These are phyloP conservation scores for Euphonia xanthogaster DNA, from an alignment of 2,797 vertebrate genomes.

Conservation along the genomic window DNA sequence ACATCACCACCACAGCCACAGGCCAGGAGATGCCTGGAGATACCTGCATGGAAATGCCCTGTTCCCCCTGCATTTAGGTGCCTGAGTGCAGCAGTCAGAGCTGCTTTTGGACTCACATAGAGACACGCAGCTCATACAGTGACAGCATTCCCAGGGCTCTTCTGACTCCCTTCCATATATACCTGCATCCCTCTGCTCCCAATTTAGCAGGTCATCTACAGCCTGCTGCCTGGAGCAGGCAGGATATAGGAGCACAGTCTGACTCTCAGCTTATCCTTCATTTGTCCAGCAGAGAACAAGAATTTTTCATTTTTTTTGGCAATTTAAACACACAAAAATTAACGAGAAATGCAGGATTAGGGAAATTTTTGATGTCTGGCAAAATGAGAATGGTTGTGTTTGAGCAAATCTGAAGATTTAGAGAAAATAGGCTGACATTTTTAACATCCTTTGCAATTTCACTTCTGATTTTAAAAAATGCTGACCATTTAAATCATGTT, in stretches of 20 bases:
- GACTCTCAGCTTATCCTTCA: background rate
- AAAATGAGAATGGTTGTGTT: background rate
- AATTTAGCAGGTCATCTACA: background rate
- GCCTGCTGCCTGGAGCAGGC: background rate
- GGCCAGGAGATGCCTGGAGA: fast-evolving
- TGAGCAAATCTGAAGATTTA: background rate
- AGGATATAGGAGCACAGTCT: background rate
- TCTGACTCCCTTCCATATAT: fast-evolving
- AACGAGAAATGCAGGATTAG: background rate
- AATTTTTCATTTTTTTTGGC: no score
- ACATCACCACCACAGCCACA: background rate
- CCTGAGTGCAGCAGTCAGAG: background rate
- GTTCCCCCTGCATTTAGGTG: background rate
- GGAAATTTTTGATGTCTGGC: background rate
- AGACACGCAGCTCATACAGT: fast-evolving
- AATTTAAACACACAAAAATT: background rate
- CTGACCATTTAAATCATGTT: background rate
- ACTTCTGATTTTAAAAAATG: background rate
- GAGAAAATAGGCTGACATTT: background rate
- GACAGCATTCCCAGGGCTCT: fast-evolving
- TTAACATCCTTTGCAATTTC: background rate
- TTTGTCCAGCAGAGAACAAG: background rate
- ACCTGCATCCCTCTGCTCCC: background rate
- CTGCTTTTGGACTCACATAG: background rate
- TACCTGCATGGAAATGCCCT: background rate